Evolutionary conservation across 1,140 invertebrate genomes (phyloP).

Genomic region (Platorchestia sp.): DNA sequence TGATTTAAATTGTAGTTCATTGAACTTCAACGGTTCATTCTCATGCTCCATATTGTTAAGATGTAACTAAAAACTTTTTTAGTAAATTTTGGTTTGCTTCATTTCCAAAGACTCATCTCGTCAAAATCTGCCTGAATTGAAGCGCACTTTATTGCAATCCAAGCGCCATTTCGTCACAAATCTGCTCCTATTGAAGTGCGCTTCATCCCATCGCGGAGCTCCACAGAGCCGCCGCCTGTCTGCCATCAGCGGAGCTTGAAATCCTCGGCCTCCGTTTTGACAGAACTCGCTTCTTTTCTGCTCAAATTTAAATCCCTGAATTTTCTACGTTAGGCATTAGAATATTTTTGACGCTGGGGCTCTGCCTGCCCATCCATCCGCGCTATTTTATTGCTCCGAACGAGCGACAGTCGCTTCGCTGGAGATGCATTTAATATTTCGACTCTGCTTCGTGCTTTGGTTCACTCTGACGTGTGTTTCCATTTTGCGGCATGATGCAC

Average conservation of each 20-base stretch:
- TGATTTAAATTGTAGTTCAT: neutral
- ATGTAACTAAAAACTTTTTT: neutral
- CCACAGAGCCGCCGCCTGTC: neutral
- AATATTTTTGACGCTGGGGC: neutral
- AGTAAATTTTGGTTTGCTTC: neutral
- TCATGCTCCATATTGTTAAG: neutral
- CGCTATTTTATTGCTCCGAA: conserved; percentile 43
- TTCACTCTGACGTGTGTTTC: neutral
- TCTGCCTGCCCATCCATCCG: neutral
- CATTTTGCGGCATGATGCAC: neutral
- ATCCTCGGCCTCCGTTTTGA: neutral
- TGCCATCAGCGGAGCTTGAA: neutral
- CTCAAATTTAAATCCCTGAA: conserved; percentile 52
- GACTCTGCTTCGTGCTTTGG: neutral
- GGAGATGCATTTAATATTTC: neutral
- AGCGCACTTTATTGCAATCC: neutral
- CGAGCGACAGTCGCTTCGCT: conserved; percentile 16
- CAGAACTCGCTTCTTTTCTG: conserved; percentile 32
- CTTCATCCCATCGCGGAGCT: neutral
- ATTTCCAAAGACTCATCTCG: neutral
- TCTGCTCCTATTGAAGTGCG: neutral
- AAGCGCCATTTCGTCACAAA: neutral
- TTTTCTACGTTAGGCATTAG: conserved; percentile 35
- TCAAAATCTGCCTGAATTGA: neutral
- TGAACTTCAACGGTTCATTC: neutral